Evolutionary conservation across 2,888 invertebrate genomes (phyloP).

Genomic region (Salpingus planirostris): DNA sequence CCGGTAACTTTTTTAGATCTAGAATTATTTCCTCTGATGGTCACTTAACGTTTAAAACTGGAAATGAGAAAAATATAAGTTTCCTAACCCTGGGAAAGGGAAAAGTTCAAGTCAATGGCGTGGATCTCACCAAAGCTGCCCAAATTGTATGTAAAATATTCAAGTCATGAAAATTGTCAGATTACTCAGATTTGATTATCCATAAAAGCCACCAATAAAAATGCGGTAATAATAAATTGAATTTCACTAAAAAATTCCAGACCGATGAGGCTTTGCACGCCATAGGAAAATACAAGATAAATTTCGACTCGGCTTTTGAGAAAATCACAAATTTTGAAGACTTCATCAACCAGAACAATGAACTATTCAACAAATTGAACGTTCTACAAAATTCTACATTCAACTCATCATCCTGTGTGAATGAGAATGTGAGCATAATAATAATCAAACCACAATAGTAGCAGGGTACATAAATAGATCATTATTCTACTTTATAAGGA

Average conservation of each 20-base stretch:
- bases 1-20: constrained; percentile 44
- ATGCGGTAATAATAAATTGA: not conserved
- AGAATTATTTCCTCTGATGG: constrained; percentile 63
- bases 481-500: too few relatives aligned
- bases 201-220: too few relatives aligned
- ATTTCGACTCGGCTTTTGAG: constrained; percentile 23
- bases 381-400: not conserved
- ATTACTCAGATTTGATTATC: too few relatives aligned
- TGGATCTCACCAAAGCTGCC: constrained; percentile 51
- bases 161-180: too few relatives aligned
- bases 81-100: constrained; percentile 62
- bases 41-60: constrained; percentile 70
- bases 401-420: not conserved
- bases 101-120: constrained; percentile 59
- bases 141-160: constrained; percentile 37
- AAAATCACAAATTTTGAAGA: constrained; percentile 24
- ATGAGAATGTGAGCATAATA: not conserved
- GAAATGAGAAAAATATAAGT: constrained; percentile 67
- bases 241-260: not conserved
- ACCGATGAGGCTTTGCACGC: constrained; percentile 32
- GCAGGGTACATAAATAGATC: too few relatives aligned
- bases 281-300: constrained; percentile 31
- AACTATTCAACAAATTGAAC: not conserved
- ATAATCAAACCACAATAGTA: too few relatives aligned
- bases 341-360: constrained; percentile 9